A percentile compares a stretch with the other conserved stretches of the same genome.
phyloP scores from a whole-genome alignment of 2,888 invertebrate genomes.

The Sesia bembeciformis region DNA sequence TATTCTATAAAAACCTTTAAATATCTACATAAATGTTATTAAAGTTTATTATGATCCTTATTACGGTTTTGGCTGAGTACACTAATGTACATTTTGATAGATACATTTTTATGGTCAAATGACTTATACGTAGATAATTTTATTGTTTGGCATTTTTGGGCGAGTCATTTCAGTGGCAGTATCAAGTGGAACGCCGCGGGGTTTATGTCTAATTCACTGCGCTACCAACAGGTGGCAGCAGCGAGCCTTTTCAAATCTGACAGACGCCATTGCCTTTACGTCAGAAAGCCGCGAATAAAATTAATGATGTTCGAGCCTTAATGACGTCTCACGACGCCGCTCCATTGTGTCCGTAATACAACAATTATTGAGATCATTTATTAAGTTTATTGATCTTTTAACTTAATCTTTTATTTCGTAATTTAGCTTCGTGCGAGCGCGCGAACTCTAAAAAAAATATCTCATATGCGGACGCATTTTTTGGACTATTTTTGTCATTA shows the following conservation, averaged over 20 bases:
- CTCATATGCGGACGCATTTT: slow-evolving; percentile 70
- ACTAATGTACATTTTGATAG: no score
- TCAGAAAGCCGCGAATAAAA: slow-evolving; percentile 73
- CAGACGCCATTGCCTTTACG: slow-evolving; percentile 72
- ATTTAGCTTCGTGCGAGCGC: slow-evolving; percentile 68
- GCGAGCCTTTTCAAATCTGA: slow-evolving; percentile 68
- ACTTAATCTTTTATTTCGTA: slow-evolving; percentile 75
- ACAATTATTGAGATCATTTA: slow-evolving; percentile 76
- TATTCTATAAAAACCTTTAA: no score
- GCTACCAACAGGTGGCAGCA: slow-evolving; percentile 74
- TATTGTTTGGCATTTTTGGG: slow-evolving; percentile 25
- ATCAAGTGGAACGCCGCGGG: slow-evolving; percentile 61
- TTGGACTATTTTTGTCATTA: slow-evolving; percentile 75
- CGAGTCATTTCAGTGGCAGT: slow-evolving; percentile 28
- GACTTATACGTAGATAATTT: no score
- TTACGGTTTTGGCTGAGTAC: no score
- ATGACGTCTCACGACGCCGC: slow-evolving; percentile 73
- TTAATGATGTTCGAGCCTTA: slow-evolving; percentile 74
- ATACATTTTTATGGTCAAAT: no score
- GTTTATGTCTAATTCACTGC: slow-evolving; percentile 65
- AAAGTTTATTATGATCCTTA: no score
- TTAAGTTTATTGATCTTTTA: slow-evolving; percentile 76
- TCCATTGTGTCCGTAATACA: slow-evolving; percentile 73
- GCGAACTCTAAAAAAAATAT: slow-evolving; percentile 69
- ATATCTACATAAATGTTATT: no score